Evolutionary conservation across 2,797 vertebrate genomes (phyloP).

Genomic region (Melanotaenia parkinsoni): DNA sequence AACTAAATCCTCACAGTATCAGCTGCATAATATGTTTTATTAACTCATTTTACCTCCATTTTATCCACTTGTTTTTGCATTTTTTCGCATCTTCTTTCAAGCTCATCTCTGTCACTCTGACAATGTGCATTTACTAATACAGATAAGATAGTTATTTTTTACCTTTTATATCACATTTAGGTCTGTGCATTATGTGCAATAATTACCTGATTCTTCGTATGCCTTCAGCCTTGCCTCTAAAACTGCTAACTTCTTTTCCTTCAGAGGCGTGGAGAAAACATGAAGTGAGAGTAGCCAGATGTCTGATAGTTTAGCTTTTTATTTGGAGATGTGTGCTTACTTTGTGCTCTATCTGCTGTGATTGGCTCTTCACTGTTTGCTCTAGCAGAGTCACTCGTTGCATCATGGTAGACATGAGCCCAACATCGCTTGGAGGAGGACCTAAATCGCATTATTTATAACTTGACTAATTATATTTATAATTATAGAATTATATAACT

Average conservation of each 20-base stretch:
- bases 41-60: constrained; percentile 88
- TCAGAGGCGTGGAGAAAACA: constrained; percentile 6
- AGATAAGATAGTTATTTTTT: background rate
- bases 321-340: constrained; percentile 60
- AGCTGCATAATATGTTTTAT: fast-evolving
- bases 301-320: background rate
- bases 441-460: constrained; percentile 59
- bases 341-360: constrained; percentile 81
- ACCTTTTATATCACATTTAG: background rate
- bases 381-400: constrained; percentile 84
- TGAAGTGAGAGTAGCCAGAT: background rate
- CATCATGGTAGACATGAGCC: constrained; percentile 81
- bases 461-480: background rate
- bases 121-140: constrained; percentile 33
- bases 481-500: background rate
- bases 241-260: constrained; percentile 85
- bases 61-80: constrained; percentile 88
- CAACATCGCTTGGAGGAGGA: constrained; percentile 58
- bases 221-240: constrained; percentile 82
- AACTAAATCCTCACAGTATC: background rate
- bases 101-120: constrained; percentile 52
- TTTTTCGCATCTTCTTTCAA: constrained; percentile 78
- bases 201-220: constrained; percentile 71
- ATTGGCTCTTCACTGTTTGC: constrained; percentile 79
- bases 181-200: background rate